These are phyloP conservation scores for Creontiades dilutus DNA, from an alignment of 2,888 invertebrate species.

Conservation along the genomic window DNA sequence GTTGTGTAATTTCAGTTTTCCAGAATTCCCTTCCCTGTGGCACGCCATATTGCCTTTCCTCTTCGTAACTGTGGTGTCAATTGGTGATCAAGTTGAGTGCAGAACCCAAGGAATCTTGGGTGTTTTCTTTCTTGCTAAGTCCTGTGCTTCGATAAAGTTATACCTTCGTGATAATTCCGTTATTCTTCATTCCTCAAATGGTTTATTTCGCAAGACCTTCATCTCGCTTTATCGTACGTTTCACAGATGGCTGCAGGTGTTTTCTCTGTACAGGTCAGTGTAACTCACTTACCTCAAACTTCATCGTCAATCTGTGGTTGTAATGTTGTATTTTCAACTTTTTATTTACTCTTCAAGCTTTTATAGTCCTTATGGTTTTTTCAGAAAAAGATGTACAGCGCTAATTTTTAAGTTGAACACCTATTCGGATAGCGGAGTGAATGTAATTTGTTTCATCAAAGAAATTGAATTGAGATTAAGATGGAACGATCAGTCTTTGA, in stretches of 20 bases:
- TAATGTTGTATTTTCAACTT: too few species aligned
- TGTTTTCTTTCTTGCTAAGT: not conserved
- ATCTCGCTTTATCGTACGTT: not conserved
- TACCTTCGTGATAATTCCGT: not conserved
- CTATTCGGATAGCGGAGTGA: too few species aligned
- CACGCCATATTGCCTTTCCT: not conserved
- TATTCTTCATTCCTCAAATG: not conserved
- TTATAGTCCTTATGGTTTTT: too few species aligned
- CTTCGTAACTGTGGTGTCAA: not conserved
- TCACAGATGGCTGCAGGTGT: slow-evolving; percentile 13
- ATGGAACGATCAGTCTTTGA: too few species aligned
- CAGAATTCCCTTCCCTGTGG: not conserved
- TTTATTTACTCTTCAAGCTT: too few species aligned
- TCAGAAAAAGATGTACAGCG: too few species aligned
- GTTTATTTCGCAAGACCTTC: not conserved
- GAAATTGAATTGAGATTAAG: too few species aligned
- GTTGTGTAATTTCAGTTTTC: slow-evolving; percentile 48
- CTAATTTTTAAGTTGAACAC: too few species aligned
- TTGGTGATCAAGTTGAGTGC: slow-evolving; percentile 11
- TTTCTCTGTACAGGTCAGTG: slow-evolving; percentile 53
- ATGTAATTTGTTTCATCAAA: too few species aligned
- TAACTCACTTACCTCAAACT: too few species aligned
- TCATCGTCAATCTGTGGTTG: not conserved
- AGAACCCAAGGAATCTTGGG: not conserved
- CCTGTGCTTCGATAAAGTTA: not conserved